phyloP scores from a whole-genome alignment of 2,888 invertebrate genomes.

The Tipula lateralis region DNA sequence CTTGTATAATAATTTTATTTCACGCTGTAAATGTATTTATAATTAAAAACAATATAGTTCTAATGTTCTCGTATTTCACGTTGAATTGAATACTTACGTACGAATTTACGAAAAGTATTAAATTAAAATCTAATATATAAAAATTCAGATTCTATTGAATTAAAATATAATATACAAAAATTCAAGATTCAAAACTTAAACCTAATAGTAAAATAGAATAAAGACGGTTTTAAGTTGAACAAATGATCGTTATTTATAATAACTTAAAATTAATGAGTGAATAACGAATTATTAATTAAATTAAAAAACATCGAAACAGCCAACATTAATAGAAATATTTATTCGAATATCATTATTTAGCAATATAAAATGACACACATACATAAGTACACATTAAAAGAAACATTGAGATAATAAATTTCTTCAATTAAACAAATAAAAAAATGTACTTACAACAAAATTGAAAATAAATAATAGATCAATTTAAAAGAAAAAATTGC shows the following conservation, averaged over 20 bases:
- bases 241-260: neutral
- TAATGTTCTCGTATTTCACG: no score
- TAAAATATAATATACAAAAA: no score
- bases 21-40: no score
- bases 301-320: constrained; percentile 12
- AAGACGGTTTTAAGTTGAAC: no score
- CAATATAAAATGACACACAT: neutral
- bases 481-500: neutral
- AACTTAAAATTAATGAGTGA: neutral
- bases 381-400: neutral
- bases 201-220: no score
- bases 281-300: neutral
- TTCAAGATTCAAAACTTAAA: no score
- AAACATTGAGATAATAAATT: neutral
- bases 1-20: no score
- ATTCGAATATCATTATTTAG: neutral
- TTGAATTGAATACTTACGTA: no score
- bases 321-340: neutral
- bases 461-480: neutral
- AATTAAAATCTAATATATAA: no score
- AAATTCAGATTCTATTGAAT: no score
- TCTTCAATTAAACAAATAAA: neutral
- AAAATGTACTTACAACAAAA: neutral
- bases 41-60: no score
- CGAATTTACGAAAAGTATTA: no score